Conservation (phyloP, 2,888 invertebrate genomes). For the Hyposoter didymator region DNA sequence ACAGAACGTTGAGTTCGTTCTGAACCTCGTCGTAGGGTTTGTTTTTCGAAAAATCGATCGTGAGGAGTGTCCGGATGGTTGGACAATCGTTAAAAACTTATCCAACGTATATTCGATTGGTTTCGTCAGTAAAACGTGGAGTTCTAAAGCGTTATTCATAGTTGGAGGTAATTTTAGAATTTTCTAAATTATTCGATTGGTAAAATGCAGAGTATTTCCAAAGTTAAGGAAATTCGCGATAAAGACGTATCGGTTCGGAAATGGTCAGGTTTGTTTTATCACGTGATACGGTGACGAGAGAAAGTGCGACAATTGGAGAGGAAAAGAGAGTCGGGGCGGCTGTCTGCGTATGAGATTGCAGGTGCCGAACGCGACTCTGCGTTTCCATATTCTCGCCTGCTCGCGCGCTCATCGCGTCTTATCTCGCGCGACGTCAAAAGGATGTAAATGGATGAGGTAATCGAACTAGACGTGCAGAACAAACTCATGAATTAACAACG, state of each 20-base stretch:
- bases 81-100: too few relatives aligned
- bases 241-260: constrained; percentile 48
- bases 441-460: constrained; percentile 38
- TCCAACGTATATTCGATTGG: neutral
- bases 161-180: neutral
- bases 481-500: constrained; percentile 5
- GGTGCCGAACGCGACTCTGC: constrained; percentile 33
- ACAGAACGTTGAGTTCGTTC: too few relatives aligned
- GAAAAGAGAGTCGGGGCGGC: constrained; percentile 47
- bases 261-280: constrained; percentile 59
- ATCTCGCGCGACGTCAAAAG: constrained; percentile 45
- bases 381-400: constrained; percentile 4
- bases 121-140: too few relatives aligned
- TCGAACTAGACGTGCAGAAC: constrained; percentile 25
- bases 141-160: too few relatives aligned
- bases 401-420: constrained; percentile 32
- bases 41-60: too few relatives aligned
- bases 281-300: constrained; percentile 62
- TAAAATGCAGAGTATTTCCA: constrained; percentile 23
- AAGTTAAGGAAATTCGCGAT: neutral
- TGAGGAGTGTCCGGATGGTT: too few relatives aligned
- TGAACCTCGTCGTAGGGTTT: too few relatives aligned
- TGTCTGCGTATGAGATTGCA: constrained; percentile 65
- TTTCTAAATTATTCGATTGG: neutral
- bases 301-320: constrained; percentile 66